Evolutionary conservation across 2,797 vertebrate species (phyloP), one percentile per base, ranked within the genome.

Genomic region (Sebastes baramenuke): DNA sequence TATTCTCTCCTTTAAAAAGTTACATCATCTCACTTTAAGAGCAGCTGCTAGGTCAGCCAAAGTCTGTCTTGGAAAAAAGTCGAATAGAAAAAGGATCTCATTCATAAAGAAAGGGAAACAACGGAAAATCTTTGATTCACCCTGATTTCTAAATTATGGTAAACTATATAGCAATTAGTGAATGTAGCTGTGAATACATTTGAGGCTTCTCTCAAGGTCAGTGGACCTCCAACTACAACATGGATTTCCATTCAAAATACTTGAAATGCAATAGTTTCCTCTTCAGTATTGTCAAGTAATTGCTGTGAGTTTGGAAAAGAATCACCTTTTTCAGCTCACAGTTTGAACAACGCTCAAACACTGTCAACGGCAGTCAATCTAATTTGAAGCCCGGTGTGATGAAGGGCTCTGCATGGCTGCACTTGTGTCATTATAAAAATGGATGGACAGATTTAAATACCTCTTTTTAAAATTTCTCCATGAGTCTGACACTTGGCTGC

Each of bases 391-490:
- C 56, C 1, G 6, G 52, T 68, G 46, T 64, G 74, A 83, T 77
- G 76, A 88, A 83, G 64, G 55, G 79, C 66, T 85, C 80, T 69
- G 79, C 85, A 80, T 81, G 77, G 77, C 79, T 74, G 80, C 81
- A 79, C 80, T 70, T 60, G 66, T 80, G 81, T 87, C 87, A 81
- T 89, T 87, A 85, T 81, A 75, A 89, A 90, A 88, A 86, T 46
- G 64, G 60, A 87, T 66, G 66, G 83, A 80, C 84, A 66, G 69
- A 85, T 86, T 88, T 85, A 88, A 93, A 92, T 64, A 77, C 36
- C 71, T 20, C 70, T 89, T 86, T 81, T 77, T 83, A 69, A 49
- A 80, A 80, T 56, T 56, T 78, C 70, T 85, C 22, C 27, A 16
- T 13, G 30, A 81, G 75, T 66, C 80, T 70, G 75, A 60, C 71